Evolutionary conservation across 2,113 vertebrate species (phyloP).

Genomic region (Illadopsis cleaveri): DNA sequence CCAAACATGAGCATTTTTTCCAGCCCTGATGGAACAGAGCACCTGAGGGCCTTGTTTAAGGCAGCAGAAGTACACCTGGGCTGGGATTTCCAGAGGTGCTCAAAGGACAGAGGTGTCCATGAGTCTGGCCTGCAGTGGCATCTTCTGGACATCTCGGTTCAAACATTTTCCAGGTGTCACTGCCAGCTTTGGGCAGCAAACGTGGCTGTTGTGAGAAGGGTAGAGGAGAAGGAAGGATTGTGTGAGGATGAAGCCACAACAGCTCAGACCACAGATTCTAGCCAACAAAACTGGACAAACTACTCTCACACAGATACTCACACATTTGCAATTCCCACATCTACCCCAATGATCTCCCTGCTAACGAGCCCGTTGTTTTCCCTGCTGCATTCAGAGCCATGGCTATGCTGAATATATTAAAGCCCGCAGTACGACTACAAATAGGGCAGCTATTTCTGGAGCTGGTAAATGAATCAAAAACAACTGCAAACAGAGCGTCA

Average conservation of each 20-base stretch:
- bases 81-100: not conserved
- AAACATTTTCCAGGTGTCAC: not conserved
- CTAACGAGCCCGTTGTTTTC: not conserved
- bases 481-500: not conserved
- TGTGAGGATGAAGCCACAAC: too few relatives aligned
- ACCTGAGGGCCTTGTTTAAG: too few relatives aligned
- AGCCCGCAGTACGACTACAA: not conserved
- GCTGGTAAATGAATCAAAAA: not conserved
- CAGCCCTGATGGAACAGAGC: not conserved
- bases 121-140: rapidly evolving
- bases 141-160: not conserved
- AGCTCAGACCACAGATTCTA: not conserved
- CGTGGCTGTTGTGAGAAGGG: not conserved
- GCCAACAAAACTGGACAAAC: not conserved
- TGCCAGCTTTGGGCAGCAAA: not conserved
- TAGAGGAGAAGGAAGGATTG: not conserved
- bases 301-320: not conserved
- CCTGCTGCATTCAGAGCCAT: not conserved
- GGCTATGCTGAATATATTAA: not conserved
- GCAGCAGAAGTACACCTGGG: not conserved
- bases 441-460: not conserved
- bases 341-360: not conserved
- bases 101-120: rapidly evolving
- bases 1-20: not conserved
- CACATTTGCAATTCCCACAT: not conserved